phyloP scores from a whole-genome alignment of 2,113 vertebrate genomes.

The Nasalis larvatus region DNA sequence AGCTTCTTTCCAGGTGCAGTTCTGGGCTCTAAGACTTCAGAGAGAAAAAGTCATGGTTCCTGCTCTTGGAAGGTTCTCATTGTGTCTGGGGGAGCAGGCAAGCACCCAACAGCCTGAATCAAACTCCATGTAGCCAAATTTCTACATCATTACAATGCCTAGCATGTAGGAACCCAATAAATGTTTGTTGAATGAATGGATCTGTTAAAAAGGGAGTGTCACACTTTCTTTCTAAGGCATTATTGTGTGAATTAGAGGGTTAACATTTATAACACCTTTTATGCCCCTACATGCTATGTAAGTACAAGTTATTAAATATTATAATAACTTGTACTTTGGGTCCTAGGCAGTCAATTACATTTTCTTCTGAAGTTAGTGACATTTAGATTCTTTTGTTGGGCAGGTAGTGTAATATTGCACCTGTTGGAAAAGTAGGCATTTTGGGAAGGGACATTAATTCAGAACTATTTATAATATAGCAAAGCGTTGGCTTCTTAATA shows the following conservation, averaged over 20 bases:
- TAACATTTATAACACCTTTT: conserved; percentile 34
- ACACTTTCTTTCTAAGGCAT: conserved; percentile 4
- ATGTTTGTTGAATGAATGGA: conserved; percentile 25
- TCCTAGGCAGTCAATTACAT: conserved; percentile 39
- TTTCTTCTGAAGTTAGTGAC: conserved; percentile 65
- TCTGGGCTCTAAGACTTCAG: background rate
- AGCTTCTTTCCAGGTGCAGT: background rate
- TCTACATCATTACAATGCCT: background rate
- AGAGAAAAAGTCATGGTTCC: background rate
- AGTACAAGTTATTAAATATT: conserved; percentile 58
- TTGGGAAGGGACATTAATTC: conserved; percentile 69
- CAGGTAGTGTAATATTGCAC: conserved; percentile 71
- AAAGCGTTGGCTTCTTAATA: conserved; percentile 57
- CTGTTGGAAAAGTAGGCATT: conserved; percentile 67
- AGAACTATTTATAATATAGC: conserved; percentile 68
- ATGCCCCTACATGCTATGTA: background rate
- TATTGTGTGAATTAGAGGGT: background rate
- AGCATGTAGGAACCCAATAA: conserved; percentile 1
- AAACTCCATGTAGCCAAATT: background rate
- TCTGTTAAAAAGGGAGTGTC: conserved; percentile 7
- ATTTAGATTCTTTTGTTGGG: conserved; percentile 67
- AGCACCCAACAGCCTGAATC: background rate
- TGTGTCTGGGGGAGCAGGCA: background rate
- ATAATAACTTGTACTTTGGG: conserved; percentile 22
- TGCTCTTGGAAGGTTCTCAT: background rate